Base-by-base conservation (phyloP, 2,888 invertebrate species). In the Augochlorella aurata region DNA sequence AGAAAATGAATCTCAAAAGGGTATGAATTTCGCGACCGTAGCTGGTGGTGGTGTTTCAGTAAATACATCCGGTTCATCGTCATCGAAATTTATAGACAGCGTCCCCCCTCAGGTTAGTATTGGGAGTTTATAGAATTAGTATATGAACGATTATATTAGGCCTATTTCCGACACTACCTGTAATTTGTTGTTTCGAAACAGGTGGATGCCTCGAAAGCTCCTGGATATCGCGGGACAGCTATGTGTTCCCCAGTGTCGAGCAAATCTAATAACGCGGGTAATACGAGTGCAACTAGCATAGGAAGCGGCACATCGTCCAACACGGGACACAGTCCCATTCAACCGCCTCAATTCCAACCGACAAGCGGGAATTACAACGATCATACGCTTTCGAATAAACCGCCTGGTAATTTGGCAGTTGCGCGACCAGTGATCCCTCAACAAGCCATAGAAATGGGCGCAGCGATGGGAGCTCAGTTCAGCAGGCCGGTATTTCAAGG, bases 141-240 rank as follows among this genome's bases (percentile, higher is more conserved):
- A 24, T 24, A 58, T 10, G 47, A 1, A 47, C 10, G 4, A 38
- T 38, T 38, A 38, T 38, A 38, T 38, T 7, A 38, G 38, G 38
- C 38, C 38, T 38, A 38, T 5, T 38, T 38, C 7, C 38, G 38
- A 38, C 38, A 4, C 1, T 24, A 12, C 24, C 14, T 2, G 14
- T 58, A 58, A 58, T 58, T 58, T 14, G 16, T 44, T 65, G 14
- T 70, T 21, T 50, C 0, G 66, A 16, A 74, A 38, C 94, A 96
- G 94, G 97, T 96, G 83, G 98, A 98, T 94, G 97, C 97, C 7
- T 96, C 97, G 67, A 98, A 98, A 94, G 98, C 98, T 80, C 98
- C 98, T 0, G 98, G 98, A 0, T 98, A 98, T 93, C 96, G 98
- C 90, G 97, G 97, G 74, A 96, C 95, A 71, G 95, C 96, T 65